Base-by-base conservation (phyloP, 2,113 vertebrate genomes). In the Pomatostomus ruficeps region DNA sequence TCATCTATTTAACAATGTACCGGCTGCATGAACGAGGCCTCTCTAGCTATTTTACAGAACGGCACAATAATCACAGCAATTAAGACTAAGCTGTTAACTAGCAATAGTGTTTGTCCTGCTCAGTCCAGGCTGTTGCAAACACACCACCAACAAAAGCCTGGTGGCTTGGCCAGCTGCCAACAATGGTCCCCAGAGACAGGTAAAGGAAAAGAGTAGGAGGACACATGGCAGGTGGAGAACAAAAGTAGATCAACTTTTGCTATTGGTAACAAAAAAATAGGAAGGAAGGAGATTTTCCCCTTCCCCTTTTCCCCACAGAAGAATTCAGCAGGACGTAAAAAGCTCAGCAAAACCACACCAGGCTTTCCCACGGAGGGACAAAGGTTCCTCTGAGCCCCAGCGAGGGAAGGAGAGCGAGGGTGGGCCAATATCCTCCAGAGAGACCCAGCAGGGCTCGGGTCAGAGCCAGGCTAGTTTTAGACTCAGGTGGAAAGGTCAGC, bases 251-350 rank as follows among this genome's bases (percentile, higher is more conserved):
- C 88, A 61, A n/a, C 81, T 86, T 80, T 38, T 55, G 77, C 89
- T 70, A 49, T 24, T 49, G 63, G 61, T 74, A 93, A 91, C 51
- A 92, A 92, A 89, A 81, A 91, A 93, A 33, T 48, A 91, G 93
- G 80, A 95, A 96, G 91, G 84, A 97, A 97, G 74, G 91, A 76
- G 52, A 78, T 92, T 93, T 97, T 29, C 76, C 91, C 71, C 75
- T 91, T 87, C 76, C 66, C 82, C 48, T 4, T 76, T 74, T 70
- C 84, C 68, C 57, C 14, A 13, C 72, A 42, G 59, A 94, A 85
- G 33, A 83, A 83, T 81, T 77, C 43, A 68, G 62, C 48, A 68
- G 63, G 72, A 86, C 31, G 29, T 17, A 71, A 40, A 81, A 90
- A 94, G 51, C 10, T 62, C 63, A 76, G 79, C 72, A 94, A 82